These are phyloP conservation scores for Falco cherrug DNA, from an alignment of 2,797 vertebrate species.

Conservation along the genomic window DNA sequence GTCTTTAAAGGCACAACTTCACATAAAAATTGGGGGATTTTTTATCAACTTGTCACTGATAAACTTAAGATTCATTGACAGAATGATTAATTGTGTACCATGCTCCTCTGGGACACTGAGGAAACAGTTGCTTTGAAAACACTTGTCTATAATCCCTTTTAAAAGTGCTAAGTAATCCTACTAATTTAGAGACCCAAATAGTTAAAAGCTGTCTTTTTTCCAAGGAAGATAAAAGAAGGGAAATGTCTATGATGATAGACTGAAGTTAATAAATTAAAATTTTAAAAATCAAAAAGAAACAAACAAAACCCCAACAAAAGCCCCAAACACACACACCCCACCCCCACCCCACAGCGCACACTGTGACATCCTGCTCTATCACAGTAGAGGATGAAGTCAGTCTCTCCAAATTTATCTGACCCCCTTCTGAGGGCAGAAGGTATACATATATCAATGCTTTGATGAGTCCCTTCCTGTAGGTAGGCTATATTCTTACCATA, in stretches of 20 bases:
- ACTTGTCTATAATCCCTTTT: not conserved
- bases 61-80: not conserved
- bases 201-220: not conserved
- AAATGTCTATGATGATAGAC: not conserved
- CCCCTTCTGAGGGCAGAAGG: not conserved
- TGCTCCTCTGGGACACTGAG: not conserved
- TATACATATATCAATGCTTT: accelerated
- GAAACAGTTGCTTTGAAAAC: not conserved
- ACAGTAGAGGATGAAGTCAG: not conserved
- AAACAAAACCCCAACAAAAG: not conserved
- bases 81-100: not conserved
- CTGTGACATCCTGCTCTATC: not conserved
- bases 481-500: not conserved
- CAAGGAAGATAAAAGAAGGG: not conserved
- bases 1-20: not conserved
- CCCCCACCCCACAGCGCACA: no score
- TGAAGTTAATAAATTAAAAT: not conserved
- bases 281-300: not conserved
- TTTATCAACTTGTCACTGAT: not conserved
- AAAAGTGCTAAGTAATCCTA: not conserved
- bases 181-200: not conserved
- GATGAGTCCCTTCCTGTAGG: not conserved
- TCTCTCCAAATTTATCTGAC: not conserved
- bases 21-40: not conserved
- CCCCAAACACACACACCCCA: no score